Evolutionary conservation across 2,888 invertebrate species (phyloP), one percentile per base, ranked within the genome.

Genomic region (Tiliacea aurago): DNA sequence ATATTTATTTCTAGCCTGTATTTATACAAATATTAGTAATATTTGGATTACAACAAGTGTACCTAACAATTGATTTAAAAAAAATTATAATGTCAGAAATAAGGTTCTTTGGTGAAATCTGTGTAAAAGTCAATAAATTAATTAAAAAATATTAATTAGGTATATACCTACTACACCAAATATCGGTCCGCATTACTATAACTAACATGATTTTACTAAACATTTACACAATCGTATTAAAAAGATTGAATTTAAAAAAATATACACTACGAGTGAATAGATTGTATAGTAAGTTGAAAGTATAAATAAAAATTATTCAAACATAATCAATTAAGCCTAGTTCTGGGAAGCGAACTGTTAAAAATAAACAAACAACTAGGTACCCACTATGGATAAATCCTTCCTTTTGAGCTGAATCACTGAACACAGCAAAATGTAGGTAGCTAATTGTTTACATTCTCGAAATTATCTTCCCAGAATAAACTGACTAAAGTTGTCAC

Each of bases 361-460:
- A 55, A 37, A 2, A 43, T 56, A 67, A 49, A 43, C 5, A 56
- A 73, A 56, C 43, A 49, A 69, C 33, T 56, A n/a, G n/a, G n/a
- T n/a, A 66, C 56, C 49, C 23, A 56, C 49, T 18, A 23, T 20
- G 68, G 20, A 78, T 49, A 51, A 68, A 47, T 49, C 43, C 69
- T 18, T 49, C 10, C 33, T 49, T 66, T 67, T 33, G 18, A 66
- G 1, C 18, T 28, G 41, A 76, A 55, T 56, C 4, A 33, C 47
- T 49, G n/a, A 76, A 67, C 28, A 65, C 43, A 56, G 18, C 11
- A 49, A 18, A 56, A 58, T 43, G 11, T 66, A 11, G 53, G 28
- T 15, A 43, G 55, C 15, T 23, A 15, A 49, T 23, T 77, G 68
- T 68, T 78, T 49, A 77, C 28, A 58, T 51, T 70, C 51, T 37